These are phyloP conservation scores for Acleris holmiana DNA, from an alignment of 2,888 invertebrate species.

Conservation along the genomic window DNA sequence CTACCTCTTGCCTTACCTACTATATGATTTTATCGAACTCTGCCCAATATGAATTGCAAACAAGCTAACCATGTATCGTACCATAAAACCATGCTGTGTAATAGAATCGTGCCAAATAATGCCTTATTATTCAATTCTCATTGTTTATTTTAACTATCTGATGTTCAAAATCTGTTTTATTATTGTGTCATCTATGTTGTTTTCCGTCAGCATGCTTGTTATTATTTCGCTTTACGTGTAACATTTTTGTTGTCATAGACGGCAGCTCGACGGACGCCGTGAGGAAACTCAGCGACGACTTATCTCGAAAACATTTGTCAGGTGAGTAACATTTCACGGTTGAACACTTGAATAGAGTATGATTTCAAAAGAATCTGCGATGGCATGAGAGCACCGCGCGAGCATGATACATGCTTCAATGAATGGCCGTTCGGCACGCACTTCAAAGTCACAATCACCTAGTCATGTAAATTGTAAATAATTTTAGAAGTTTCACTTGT, in stretches of 20 bases:
- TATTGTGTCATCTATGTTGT: conserved; percentile 36
- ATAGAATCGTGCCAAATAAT: conserved; percentile 33
- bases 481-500: conserved; percentile 50
- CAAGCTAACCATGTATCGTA: conserved; percentile 44
- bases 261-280: conserved; percentile 77
- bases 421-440: conserved; percentile 52
- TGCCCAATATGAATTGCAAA: conserved; percentile 57
- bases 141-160: conserved; percentile 18
- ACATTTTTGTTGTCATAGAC: conserved; percentile 82
- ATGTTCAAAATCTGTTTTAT: conserved; percentile 7
- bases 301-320: conserved; percentile 82
- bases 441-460: conserved; percentile 50
- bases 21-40: conserved; percentile 57
- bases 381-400: conserved; percentile 58
- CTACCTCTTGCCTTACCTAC: conserved; percentile 38
- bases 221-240: conserved; percentile 78
- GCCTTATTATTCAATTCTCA: conserved; percentile 43
- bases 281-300: conserved; percentile 81
- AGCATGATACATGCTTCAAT: conserved; percentile 68
- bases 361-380: conserved; percentile 43
- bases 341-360: conserved; percentile 34
- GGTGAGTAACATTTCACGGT: conserved; percentile 61
- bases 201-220: conserved; percentile 67
- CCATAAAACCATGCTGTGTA: conserved; percentile 43
- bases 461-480: conserved; percentile 44